phyloP scores from a whole-genome alignment of 2,797 vertebrate species.

The Coracias cyanogaster region DNA sequence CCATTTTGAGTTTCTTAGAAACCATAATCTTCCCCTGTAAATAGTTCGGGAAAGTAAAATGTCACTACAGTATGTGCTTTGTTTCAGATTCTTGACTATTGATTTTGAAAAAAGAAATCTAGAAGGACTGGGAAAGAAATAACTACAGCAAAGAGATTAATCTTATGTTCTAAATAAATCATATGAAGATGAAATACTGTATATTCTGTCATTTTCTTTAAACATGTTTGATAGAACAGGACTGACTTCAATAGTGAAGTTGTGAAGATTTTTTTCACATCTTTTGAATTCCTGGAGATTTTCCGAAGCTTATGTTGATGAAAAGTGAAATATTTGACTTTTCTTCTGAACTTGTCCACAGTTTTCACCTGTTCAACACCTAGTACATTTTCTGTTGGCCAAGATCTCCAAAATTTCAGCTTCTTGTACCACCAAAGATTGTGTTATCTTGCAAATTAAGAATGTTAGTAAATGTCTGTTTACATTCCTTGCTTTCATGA shows the following conservation, averaged over 20 bases:
- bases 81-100: background rate
- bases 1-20: background rate
- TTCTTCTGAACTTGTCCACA: background rate
- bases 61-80: background rate
- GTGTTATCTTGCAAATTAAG: background rate
- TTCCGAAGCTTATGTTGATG: background rate
- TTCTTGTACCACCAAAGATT: background rate
- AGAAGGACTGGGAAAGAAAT: background rate
- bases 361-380: background rate
- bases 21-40: background rate
- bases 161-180: background rate
- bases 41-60: background rate
- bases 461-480: background rate
- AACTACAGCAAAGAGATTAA: background rate
- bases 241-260: background rate
- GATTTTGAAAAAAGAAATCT: background rate
- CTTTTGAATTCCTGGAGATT: background rate
- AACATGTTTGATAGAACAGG: background rate
- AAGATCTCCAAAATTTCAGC: background rate
- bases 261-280: background rate
- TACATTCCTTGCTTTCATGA: background rate
- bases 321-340: background rate
- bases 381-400: background rate
- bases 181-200: background rate
- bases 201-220: background rate